Percentiles rank a stretch among this genome's conserved stretches.
Evolutionary conservation across 1,140 invertebrate species (phyloP).

Genomic region (Asobara japonica): DNA sequence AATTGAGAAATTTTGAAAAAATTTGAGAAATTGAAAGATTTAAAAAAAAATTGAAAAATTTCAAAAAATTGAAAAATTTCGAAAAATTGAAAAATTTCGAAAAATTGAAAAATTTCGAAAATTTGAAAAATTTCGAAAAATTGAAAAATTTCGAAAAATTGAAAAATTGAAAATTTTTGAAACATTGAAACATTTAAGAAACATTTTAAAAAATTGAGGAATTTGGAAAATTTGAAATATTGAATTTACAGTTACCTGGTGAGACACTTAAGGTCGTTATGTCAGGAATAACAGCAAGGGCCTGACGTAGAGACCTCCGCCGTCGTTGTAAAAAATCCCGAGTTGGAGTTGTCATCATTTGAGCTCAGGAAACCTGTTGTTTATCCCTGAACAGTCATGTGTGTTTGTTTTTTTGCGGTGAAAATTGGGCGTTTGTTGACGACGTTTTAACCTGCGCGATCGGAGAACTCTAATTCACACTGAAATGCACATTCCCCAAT

Average conservation of each 20-base stretch:
- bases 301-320: slow-evolving; percentile 54
- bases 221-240: not conserved
- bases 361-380: not conserved
- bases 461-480: not conserved
- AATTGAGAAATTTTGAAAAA: too few species aligned
- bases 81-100: too few species aligned
- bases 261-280: slow-evolving; percentile 51
- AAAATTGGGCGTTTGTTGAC: not conserved
- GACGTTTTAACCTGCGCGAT: not conserved
- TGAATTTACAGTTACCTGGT: slow-evolving; percentile 46
- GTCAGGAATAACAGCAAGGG: slow-evolving; percentile 59
- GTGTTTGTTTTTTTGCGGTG: not conserved
- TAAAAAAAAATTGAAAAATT: too few species aligned
- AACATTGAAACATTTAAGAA: too few species aligned
- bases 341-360: slow-evolving; percentile 53
- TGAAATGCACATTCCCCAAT: not conserved
- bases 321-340: slow-evolving; percentile 52
- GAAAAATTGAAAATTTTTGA: too few species aligned
- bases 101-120: too few species aligned
- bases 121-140: too few species aligned
- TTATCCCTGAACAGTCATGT: not conserved
- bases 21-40: too few species aligned
- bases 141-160: too few species aligned
- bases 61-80: too few species aligned
- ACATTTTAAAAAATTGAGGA: not conserved